Evolutionary conservation across 2,113 vertebrate genomes (phyloP).

Genomic region (Centropristis striata): DNA sequence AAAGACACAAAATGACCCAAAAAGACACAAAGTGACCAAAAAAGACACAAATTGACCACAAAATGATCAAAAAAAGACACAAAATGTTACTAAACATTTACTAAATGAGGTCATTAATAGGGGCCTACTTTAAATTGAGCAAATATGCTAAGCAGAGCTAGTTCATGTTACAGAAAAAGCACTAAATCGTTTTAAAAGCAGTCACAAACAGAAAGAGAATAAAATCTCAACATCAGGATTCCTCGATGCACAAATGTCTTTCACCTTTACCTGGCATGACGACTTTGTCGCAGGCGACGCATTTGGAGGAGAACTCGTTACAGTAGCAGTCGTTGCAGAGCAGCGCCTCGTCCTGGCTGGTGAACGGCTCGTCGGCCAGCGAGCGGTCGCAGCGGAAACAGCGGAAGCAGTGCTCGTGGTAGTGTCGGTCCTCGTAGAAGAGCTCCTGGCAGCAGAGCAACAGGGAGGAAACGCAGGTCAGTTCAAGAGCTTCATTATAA

Average conservation of each 20-base stretch:
- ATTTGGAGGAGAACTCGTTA: slow-evolving; percentile 97
- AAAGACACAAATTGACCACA: too few relatives aligned
- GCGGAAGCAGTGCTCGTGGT: slow-evolving; percentile 97
- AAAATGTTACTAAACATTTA: too few relatives aligned
- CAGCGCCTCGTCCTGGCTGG: slow-evolving; percentile 94
- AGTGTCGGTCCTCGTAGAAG: slow-evolving; percentile 97
- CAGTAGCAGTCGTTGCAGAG: slow-evolving; percentile 98
- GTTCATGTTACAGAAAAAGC: background rate
- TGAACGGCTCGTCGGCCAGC: slow-evolving; percentile 95
- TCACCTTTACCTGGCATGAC: slow-evolving; percentile 94
- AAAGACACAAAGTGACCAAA: too few relatives aligned
- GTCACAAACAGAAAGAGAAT: background rate
- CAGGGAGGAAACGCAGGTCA: slow-evolving; percentile 4
- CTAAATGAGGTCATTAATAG: too few relatives aligned
- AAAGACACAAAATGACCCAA: too few relatives aligned
- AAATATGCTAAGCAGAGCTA: background rate
- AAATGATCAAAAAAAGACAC: too few relatives aligned
- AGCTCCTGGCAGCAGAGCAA: slow-evolving; percentile 88
- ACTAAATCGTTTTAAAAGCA: background rate
- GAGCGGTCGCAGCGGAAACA: slow-evolving; percentile 98
- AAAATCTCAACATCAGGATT: background rate
- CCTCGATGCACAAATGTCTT: background rate
- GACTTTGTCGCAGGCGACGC: slow-evolving; percentile 94
- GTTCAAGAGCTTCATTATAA: slow-evolving; percentile 37
- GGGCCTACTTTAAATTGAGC: too few relatives aligned